These are phyloP conservation scores for Nansenia antarctica DNA, from an alignment of 2,113 vertebrate species.

Conservation along the genomic window DNA sequence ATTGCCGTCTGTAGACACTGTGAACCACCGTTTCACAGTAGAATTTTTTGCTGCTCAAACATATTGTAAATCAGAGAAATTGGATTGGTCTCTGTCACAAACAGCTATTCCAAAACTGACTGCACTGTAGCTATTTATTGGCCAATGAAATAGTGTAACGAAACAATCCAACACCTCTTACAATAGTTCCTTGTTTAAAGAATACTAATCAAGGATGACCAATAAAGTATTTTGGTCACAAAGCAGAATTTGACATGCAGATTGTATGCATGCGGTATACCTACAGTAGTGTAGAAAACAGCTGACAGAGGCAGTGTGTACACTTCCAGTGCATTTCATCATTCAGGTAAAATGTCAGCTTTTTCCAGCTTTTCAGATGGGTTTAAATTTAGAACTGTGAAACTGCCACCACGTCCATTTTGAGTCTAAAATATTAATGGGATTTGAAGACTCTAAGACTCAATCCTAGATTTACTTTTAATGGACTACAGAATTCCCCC, in stretches of 20 bases:
- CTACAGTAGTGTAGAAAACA: background rate
- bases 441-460: constrained; percentile 12
- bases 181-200: background rate
- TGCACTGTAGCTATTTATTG: background rate
- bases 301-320: background rate
- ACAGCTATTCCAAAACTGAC: background rate
- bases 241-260: background rate
- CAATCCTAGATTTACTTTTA: constrained; percentile 23
- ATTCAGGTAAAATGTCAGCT: background rate
- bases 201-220: background rate
- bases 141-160: background rate
- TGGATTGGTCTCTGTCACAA: background rate
- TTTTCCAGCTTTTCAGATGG: constrained; percentile 12
- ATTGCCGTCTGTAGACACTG: background rate
- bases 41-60: background rate
- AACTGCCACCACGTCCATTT: constrained; percentile 6
- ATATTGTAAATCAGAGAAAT: background rate
- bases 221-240: background rate
- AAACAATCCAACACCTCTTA: background rate
- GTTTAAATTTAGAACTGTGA: constrained; percentile 27
- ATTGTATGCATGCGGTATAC: background rate
- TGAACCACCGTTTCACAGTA: background rate
- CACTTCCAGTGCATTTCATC: background rate
- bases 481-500: constrained; percentile 27
- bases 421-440: constrained; percentile 41